These are phyloP conservation scores for Carassius auratus DNA, from an alignment of 2,113 vertebrate species.

Conservation along the genomic window DNA sequence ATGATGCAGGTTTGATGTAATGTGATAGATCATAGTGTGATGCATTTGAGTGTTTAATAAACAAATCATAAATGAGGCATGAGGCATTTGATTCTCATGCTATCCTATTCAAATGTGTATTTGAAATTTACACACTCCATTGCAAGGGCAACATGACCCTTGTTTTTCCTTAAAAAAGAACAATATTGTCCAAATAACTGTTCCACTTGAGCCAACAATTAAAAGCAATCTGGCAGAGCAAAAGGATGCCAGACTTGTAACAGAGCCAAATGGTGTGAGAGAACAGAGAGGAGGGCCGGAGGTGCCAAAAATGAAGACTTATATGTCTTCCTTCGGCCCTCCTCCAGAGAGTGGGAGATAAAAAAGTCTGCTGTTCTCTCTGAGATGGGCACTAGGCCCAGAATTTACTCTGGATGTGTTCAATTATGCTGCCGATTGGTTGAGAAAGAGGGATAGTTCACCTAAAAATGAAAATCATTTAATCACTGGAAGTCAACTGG, in stretches of 20 bases:
- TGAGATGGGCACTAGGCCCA: slow-evolving; percentile 13
- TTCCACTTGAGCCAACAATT: slow-evolving; percentile 20
- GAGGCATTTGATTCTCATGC: background rate
- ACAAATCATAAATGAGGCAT: background rate
- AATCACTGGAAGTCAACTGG: no score
- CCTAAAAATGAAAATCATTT: background rate
- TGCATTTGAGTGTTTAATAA: background rate
- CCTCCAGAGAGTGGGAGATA: background rate
- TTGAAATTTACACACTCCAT: background rate
- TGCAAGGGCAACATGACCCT: background rate
- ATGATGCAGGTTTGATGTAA: no score
- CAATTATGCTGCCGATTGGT: background rate
- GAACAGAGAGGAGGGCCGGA: background rate
- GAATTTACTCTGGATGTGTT: background rate
- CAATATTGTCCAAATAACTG: slow-evolving; percentile 32
- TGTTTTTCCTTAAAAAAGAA: background rate
- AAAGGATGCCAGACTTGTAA: slow-evolving; percentile 29
- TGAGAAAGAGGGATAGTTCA: background rate
- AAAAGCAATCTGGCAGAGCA: slow-evolving; percentile 7
- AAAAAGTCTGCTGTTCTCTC: background rate
- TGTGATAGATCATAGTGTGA: background rate
- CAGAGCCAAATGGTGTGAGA: slow-evolving; percentile 1
- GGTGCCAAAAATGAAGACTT: slow-evolving; percentile 18
- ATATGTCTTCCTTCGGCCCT: background rate
- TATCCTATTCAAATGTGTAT: background rate